phyloP scores from a whole-genome alignment of 2,113 vertebrate species.

The Melanotaenia duboulayi region DNA sequence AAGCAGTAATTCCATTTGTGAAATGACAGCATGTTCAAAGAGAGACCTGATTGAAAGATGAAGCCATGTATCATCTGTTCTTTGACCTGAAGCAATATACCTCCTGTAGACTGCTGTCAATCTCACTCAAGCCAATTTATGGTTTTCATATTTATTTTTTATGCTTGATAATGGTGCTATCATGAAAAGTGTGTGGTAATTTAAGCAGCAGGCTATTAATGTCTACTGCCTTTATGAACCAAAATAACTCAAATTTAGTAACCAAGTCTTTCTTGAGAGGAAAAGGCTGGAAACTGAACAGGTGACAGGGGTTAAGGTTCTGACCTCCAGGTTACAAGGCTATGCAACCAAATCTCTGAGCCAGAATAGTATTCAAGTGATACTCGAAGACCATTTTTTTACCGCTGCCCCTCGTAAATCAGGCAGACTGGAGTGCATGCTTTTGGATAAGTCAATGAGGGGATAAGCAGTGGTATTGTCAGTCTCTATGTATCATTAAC shows the following conservation, averaged over 20 bases:
- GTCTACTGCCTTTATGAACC: background rate
- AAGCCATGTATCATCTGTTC: slow-evolving; percentile 7
- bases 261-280: slow-evolving; percentile 19
- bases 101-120: background rate
- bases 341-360: slow-evolving; percentile 64
- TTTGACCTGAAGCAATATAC: background rate
- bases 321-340: slow-evolving; percentile 53
- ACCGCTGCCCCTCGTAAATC: slow-evolving; percentile 42
- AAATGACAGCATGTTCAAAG: background rate
- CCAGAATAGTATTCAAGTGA: slow-evolving; percentile 61
- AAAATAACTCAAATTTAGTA: slow-evolving; percentile 1
- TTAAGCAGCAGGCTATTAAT: background rate
- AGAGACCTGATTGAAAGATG: background rate
- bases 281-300: slow-evolving; percentile 46
- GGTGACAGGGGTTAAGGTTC: slow-evolving; percentile 60
- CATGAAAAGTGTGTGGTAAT: background rate
- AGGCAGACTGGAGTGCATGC: slow-evolving; percentile 5
- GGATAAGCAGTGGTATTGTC: background rate
- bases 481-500: too few species aligned
- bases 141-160: too few species aligned
- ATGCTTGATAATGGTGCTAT: background rate
- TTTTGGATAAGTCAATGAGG: slow-evolving; percentile 16
- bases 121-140: too few species aligned
- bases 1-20: too few species aligned
- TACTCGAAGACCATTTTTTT: slow-evolving; percentile 28